phyloP scores from a whole-genome alignment of 2,797 vertebrate species.

The Acestrorhynchus altus region DNA sequence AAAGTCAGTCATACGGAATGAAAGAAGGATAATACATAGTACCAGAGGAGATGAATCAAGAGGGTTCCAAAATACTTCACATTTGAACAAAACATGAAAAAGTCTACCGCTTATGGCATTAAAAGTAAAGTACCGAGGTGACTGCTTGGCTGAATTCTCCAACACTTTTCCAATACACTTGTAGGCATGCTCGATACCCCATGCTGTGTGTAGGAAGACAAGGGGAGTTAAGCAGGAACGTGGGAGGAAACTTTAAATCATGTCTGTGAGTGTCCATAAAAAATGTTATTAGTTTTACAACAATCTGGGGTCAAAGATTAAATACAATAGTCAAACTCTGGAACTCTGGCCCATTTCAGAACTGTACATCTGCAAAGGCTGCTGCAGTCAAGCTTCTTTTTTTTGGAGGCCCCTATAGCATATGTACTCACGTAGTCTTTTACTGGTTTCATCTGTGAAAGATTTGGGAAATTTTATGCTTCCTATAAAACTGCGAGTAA shows the following conservation, averaged over 20 bases:
- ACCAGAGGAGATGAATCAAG: background rate
- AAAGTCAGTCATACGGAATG: slow-evolving; percentile 5
- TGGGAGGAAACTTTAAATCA: slow-evolving; percentile 59
- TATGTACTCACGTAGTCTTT: slow-evolving; percentile 61
- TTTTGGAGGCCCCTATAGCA: slow-evolving; percentile 41
- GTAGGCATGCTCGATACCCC: slow-evolving; percentile 23
- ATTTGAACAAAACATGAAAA: slow-evolving; percentile 25
- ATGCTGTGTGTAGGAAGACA: slow-evolving; percentile 31
- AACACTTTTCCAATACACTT: slow-evolving; percentile 33
- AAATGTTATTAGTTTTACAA: slow-evolving; percentile 56
- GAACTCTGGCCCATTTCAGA: slow-evolving; percentile 45
- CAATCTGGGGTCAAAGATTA: slow-evolving; percentile 60
- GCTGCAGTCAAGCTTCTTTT: slow-evolving; percentile 37
- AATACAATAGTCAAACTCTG: slow-evolving; percentile 55
- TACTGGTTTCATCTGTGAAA: slow-evolving; percentile 77
- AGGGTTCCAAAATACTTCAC: background rate
- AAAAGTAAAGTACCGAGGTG: slow-evolving; percentile 20
- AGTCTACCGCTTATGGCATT: slow-evolving; percentile 21
- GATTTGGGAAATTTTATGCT: slow-evolving; percentile 78
- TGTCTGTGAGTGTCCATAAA: slow-evolving; percentile 58
- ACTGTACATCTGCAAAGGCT: slow-evolving; percentile 53
- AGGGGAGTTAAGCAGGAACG: slow-evolving; percentile 42
- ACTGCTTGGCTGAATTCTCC: slow-evolving; percentile 30
- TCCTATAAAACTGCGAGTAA: slow-evolving; percentile 73
- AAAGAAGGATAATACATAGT: slow-evolving; percentile 10